phyloP scores from a whole-genome alignment of 2,888 invertebrate genomes.

The Abrostola tripartita region DNA sequence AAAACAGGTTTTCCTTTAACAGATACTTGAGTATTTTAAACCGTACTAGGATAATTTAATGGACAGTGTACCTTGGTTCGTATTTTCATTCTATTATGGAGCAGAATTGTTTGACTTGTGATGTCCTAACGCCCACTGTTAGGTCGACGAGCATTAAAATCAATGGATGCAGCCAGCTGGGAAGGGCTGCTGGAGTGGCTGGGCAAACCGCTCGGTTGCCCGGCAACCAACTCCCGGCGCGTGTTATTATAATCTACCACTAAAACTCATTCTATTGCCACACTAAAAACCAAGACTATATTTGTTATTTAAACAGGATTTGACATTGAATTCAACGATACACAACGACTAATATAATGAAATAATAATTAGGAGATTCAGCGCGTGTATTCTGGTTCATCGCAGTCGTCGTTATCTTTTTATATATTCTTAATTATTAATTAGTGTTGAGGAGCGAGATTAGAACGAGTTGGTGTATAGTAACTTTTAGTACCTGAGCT shows the following conservation, averaged over 20 bases:
- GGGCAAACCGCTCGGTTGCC: slow-evolving; percentile 49
- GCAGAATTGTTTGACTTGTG: slow-evolving; percentile 21
- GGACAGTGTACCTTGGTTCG: slow-evolving; percentile 13
- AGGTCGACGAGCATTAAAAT: slow-evolving; percentile 38
- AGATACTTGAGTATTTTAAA: slow-evolving; percentile 14
- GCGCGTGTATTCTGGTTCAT: slow-evolving; percentile 4
- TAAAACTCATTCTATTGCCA: slow-evolving; percentile 40
- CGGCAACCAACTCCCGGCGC: slow-evolving; percentile 49
- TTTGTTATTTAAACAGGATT: slow-evolving; percentile 14
- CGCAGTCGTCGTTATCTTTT: neutral
- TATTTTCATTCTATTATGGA: neutral
- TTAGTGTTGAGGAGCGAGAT: slow-evolving; percentile 21
- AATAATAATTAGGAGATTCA: slow-evolving; percentile 9
- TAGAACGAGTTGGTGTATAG: slow-evolving; percentile 17
- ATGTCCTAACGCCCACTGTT: slow-evolving; percentile 12
- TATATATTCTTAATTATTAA: slow-evolving; percentile 1
- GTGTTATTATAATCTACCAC: slow-evolving; percentile 41
- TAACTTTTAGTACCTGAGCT: slow-evolving; percentile 14
- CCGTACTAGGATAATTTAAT: slow-evolving; percentile 13
- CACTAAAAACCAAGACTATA: slow-evolving; percentile 10
- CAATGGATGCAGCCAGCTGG: slow-evolving; percentile 54
- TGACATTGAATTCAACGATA: neutral
- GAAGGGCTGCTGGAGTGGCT: slow-evolving; percentile 47
- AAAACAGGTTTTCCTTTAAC: slow-evolving; percentile 38
- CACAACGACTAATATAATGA: neutral